Evolutionary conservation across 2,797 vertebrate species (phyloP).

Genomic region (Coregonus suidteri): DNA sequence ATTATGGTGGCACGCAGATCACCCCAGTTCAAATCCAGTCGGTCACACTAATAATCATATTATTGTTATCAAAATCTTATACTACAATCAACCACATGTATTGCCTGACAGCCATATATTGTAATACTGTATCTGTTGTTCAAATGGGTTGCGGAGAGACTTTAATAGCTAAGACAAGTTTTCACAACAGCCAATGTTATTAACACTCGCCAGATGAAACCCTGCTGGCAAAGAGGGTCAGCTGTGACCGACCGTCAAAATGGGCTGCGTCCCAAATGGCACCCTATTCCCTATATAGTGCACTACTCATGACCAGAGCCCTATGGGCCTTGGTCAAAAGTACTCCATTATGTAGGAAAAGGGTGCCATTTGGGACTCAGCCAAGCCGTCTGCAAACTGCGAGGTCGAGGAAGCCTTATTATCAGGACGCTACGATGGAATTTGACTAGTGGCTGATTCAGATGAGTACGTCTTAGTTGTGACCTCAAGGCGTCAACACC

Average conservation of each 20-base stretch:
- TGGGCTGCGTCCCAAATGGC: too few relatives aligned
- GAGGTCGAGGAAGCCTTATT: not conserved
- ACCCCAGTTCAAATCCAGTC: not conserved
- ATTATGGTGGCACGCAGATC: too few relatives aligned
- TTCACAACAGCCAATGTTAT: conserved; percentile 1
- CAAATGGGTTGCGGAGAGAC: not conserved
- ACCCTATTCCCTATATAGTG: too few relatives aligned
- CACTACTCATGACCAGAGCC: too few relatives aligned
- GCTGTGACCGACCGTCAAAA: not conserved
- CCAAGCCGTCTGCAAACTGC: not conserved
- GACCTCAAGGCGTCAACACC: not conserved
- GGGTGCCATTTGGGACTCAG: not conserved
- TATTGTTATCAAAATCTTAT: too few relatives aligned
- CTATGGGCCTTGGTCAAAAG: too few relatives aligned
- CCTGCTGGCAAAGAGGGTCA: not conserved
- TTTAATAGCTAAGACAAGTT: not conserved
- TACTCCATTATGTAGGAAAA: too few relatives aligned
- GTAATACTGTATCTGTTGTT: not conserved
- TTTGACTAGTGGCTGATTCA: not conserved
- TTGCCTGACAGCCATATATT: not conserved
- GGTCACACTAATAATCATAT: not conserved
- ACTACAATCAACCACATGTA: too few relatives aligned
- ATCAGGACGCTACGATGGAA: not conserved
- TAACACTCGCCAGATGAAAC: not conserved
- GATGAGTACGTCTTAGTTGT: not conserved